Conservation (phyloP, 2,888 invertebrate species). For the Deilephila elpenor region DNA sequence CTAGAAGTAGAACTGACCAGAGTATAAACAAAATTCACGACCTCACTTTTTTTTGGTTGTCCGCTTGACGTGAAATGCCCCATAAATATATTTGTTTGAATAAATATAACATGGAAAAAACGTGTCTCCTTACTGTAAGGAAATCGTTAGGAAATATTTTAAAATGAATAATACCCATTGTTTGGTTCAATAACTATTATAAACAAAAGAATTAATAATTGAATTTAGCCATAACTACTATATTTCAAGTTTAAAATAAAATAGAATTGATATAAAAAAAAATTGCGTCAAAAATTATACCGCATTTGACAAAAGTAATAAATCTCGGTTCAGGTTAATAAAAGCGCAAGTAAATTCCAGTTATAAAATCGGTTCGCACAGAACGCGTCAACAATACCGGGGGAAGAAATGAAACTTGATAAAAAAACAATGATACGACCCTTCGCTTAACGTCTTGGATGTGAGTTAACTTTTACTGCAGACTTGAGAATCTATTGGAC, state of each 20-base stretch:
- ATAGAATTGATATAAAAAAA: too few relatives aligned
- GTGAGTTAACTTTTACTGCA: conserved; percentile 28
- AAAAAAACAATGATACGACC: conserved; percentile 63
- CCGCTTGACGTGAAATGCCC: too few relatives aligned
- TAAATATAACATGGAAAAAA: neutral
- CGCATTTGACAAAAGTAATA: neutral
- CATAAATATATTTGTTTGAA: too few relatives aligned
- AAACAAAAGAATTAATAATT: too few relatives aligned
- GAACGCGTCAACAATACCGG: conserved; percentile 63
- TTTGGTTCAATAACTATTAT: neutral
- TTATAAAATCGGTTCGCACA: conserved; percentile 53
- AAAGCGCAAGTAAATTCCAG: conserved; percentile 10
- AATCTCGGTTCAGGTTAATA: neutral
- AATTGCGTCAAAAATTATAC: neutral
- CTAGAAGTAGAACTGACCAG: too few relatives aligned
- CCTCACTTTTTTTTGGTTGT: too few relatives aligned
- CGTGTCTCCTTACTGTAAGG: neutral
- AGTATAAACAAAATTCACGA: too few relatives aligned
- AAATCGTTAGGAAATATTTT: neutral
- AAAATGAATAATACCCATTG: neutral
- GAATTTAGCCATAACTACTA: too few relatives aligned
- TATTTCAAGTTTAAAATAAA: neutral
- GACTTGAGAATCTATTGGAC: conserved; percentile 8
- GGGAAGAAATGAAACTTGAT: conserved; percentile 59
- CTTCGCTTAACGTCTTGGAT: conserved; percentile 66